These are phyloP conservation scores for Trichonephila inaurata DNA, from an alignment of 1,140 invertebrate species.

Conservation along the genomic window DNA sequence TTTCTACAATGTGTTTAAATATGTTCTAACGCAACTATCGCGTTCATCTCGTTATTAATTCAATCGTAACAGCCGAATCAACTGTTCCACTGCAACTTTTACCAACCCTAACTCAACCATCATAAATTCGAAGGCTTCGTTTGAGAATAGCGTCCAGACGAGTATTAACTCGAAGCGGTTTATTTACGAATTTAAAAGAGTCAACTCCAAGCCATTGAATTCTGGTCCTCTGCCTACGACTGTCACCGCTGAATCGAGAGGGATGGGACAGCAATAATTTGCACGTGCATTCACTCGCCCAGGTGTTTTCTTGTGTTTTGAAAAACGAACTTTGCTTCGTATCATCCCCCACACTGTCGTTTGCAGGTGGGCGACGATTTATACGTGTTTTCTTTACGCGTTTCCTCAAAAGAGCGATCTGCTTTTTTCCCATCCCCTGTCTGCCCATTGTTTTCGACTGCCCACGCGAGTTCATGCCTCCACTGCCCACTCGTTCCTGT, in stretches of 20 bases:
- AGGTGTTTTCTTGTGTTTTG: not conserved
- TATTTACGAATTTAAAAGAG: no score
- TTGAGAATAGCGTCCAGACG: no score
- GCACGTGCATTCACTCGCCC: not conserved
- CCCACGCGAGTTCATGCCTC: not conserved
- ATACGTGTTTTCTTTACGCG: conserved; percentile 13
- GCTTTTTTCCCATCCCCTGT: not conserved
- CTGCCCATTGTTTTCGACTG: not conserved
- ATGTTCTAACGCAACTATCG: no score
- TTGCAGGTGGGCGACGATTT: conserved; percentile 21
- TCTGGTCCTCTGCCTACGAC: not conserved
- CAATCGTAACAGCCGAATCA: no score
- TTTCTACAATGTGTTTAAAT: no score
- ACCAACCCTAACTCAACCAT: no score
- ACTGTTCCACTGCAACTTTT: no score
- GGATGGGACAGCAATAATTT: not conserved
- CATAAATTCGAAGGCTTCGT: no score
- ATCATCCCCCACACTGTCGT: conserved; percentile 3
- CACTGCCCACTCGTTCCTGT: not conserved
- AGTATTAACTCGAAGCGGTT: no score
- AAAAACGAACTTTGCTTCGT: not conserved
- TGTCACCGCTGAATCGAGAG: not conserved
- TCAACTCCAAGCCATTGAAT: not conserved
- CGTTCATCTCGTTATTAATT: no score
- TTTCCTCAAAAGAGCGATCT: not conserved